Base-by-base conservation (phyloP, 2,797 vertebrate genomes). In the Melopsittacus undulatus region DNA sequence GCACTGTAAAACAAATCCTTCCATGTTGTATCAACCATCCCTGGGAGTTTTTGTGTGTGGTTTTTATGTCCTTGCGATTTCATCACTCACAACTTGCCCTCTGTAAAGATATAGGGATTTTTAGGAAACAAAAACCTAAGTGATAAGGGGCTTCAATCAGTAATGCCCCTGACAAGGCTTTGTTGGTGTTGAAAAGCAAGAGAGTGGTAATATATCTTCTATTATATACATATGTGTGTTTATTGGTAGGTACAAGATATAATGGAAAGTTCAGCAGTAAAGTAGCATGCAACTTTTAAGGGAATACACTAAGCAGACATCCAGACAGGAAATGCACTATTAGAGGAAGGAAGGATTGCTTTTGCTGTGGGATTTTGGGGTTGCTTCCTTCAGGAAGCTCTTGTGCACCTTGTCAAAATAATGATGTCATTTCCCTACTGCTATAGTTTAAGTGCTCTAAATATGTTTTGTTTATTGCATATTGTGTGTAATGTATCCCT, bases 271-370 rank as follows among this genome's bases (percentile, higher is more conserved):
- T 32, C 83, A 72, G 57, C 32, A 38, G 32, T 17, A 45, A 78
- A 72, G 24, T 23, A 83, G 56, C 51, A n/a, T 48, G 20, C 7
- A 73, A 3, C 14, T 80, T 70, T 10, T 42, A 73, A 42, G 85
- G 40, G 61, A 72, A 15, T 56, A 36, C 9, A 15, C 23, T 29
- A 42, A 51, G 8, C 24, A 88, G 62, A 20, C 2, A 30, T 61
- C 59, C 74, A 94, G n/a, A 10, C 22, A 20, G 87, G 52, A 90
- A 94, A 22, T 36, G 45, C 30, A 34, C 16, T 42, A 2, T 24
- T 34, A 17, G 67, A 81, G 92, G 82, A 92, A 93, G 87, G 81
- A 94, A 79, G 22, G 57, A 63, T 79, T 90, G 12, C 54, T 94
- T 61, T 82, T 73, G 69, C 66, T 88, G 13, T 43, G 62, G 15